A percentile compares a stretch with the other conserved stretches of the same genome.
Conservation (phyloP, 2,113 vertebrate species). For the Calyptommatus sinebrachiatus region DNA sequence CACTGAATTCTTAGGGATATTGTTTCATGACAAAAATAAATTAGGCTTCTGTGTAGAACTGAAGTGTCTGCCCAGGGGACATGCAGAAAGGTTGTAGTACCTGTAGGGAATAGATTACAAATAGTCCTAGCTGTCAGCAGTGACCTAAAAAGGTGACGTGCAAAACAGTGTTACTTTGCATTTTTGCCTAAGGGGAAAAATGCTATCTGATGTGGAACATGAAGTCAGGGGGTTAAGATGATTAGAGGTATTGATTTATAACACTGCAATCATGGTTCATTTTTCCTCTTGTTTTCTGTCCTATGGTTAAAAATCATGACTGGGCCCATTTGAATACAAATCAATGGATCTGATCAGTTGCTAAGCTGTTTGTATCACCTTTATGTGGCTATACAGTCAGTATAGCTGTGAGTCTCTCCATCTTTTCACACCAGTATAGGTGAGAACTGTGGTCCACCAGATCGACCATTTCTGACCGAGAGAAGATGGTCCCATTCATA, state of each 20-base stretch:
- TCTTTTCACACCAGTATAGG: no score
- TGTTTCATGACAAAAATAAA: constrained; percentile 56
- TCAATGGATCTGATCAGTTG: no score
- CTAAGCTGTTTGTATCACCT: background rate
- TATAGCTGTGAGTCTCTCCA: background rate
- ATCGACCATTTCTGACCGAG: no score
- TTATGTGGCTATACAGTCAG: background rate
- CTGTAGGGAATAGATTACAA: constrained; percentile 21
- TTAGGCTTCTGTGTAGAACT: constrained; percentile 26
- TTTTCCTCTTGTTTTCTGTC: background rate
- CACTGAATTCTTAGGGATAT: constrained; percentile 44
- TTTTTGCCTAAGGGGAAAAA: background rate
- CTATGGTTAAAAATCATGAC: background rate
- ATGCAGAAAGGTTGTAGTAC: constrained; percentile 28
- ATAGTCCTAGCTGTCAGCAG: constrained; percentile 14
- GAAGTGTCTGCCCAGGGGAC: constrained; percentile 20
- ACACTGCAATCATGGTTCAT: background rate
- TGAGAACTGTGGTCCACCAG: no score
- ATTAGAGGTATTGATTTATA: background rate
- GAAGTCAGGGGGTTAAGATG: background rate
- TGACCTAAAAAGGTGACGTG: constrained; percentile 24
- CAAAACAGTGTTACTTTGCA: background rate
- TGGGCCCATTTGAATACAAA: no score
- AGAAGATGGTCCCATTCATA: no score
- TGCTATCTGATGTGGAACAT: background rate